A percentile compares a stretch with the other conserved stretches of the same genome.
phyloP scores from a whole-genome alignment of 2,888 invertebrate species.

The Allophyes oxyacanthae region DNA sequence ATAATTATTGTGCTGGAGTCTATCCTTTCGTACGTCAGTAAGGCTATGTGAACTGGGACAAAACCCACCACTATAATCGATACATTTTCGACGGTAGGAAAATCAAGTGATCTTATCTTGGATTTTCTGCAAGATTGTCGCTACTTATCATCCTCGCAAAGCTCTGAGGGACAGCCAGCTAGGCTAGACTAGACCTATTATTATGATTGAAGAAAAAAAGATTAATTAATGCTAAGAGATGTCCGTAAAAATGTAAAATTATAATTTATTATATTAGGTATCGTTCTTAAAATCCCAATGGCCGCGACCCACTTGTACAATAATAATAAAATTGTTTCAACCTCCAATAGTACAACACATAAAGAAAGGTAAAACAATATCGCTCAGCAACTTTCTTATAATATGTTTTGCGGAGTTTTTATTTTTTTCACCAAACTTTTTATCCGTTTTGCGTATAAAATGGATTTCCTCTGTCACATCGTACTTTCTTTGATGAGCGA shows the following conservation, averaged over 20 bases:
- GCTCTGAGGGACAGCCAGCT: too few relatives aligned
- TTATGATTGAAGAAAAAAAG: too few relatives aligned
- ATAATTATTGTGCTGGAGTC: too few relatives aligned
- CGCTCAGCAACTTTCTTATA: slow-evolving; percentile 48
- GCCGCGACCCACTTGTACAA: slow-evolving; percentile 14
- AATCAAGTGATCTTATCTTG: too few relatives aligned
- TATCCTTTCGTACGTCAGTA: too few relatives aligned
- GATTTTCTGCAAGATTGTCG: too few relatives aligned
- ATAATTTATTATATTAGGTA: not conserved
- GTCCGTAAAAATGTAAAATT: too few relatives aligned
- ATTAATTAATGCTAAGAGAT: too few relatives aligned
- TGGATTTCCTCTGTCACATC: slow-evolving; percentile 68
- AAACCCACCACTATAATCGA: too few relatives aligned
- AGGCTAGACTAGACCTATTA: too few relatives aligned
- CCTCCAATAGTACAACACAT: slow-evolving; percentile 20
- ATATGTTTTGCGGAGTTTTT: slow-evolving; percentile 57
- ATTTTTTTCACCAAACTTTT: slow-evolving; percentile 62
- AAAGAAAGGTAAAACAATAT: slow-evolving; percentile 47
- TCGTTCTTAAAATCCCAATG: not conserved
- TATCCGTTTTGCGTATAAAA: slow-evolving; percentile 69
- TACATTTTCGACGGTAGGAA: not conserved
- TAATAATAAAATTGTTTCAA: slow-evolving; percentile 22
- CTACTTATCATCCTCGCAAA: too few relatives aligned
- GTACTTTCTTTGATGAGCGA: slow-evolving; percentile 70
- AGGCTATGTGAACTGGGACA: too few relatives aligned